Evolutionary conservation across 1,140 invertebrate genomes (phyloP), one percentile per base, ranked within the genome.

Genomic region (Formica exsecta): DNA sequence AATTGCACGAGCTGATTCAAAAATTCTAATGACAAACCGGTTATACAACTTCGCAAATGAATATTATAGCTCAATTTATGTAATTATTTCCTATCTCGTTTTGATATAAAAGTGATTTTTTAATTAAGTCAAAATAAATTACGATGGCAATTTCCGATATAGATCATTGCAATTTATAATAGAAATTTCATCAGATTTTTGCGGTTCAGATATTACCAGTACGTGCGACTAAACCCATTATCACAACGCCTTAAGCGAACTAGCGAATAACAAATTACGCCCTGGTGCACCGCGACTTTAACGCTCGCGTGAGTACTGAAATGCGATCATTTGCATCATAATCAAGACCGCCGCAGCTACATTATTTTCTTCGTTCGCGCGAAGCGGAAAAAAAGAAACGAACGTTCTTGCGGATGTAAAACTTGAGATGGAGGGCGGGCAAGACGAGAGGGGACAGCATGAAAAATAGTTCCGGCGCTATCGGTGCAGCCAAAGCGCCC

Each of bases 381-480:
- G 65, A 84, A 75, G 71, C 61, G 54, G 71, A 76, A 75, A 83
- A 86, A 86, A 65, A 44, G 57, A 83, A 61, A 74, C 54, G 38
- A 86, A 73, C 66, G 65, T 51, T 51, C 25, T 73, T 38, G 68
- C 79, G 38, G 25, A 83, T 38, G 68, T 83, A 74, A 83, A 68
- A 83, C 48, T 62, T 29, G 22, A 38, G 41, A 54, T 9, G n/a
- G 41, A 36, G 25, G 79, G 29, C 22, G 41, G 44, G 29, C 29
- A n/a, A 48, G 36, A 57, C 22, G 74, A 44, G 29, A 7, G 48
- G 51, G 36, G 44, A 44, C 71, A 36, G 59, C 41, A 85, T 81
- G 89, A 92, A 91, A 91, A 91, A 87, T 91, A 86, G 90, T 81
- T 87, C 48, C 86, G 77, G 59, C 76, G 68, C 65, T 86, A 91